Conservation (phyloP, 2,888 invertebrate species). For the Ophion costatus region DNA sequence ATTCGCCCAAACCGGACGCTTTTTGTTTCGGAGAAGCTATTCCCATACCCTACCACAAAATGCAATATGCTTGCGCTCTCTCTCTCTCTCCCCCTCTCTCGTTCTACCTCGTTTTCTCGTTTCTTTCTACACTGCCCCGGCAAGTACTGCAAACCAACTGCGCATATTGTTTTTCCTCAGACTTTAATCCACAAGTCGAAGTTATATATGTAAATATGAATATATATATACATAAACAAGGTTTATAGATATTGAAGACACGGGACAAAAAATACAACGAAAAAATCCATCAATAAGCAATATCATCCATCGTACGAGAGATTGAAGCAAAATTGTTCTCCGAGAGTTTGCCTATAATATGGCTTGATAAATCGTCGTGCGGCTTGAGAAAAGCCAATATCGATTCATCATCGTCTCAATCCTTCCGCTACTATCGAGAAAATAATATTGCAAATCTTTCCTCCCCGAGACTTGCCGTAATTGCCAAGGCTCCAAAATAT, state of each 20-base stretch:
- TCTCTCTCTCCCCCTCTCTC: not conserved
- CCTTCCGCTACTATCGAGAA: slow-evolving; percentile 10
- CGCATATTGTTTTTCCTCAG: slow-evolving; percentile 40
- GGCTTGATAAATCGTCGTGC: slow-evolving; percentile 22
- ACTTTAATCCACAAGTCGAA: slow-evolving; percentile 3
- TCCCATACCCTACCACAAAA: slow-evolving; percentile 22
- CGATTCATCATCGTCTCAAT: slow-evolving; percentile 53
- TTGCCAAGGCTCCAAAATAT: not conserved
- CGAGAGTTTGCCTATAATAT: slow-evolving; percentile 21
- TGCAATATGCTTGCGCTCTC: slow-evolving; percentile 20
- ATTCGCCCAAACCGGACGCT: slow-evolving; percentile 23
- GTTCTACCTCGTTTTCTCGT: slow-evolving; percentile 9
- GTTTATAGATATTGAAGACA: slow-evolving; percentile 15
- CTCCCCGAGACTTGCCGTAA: not conserved
- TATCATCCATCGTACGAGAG: slow-evolving; percentile 26
- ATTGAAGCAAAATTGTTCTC: slow-evolving; percentile 43
- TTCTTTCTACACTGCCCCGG: slow-evolving; percentile 4
- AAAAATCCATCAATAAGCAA: slow-evolving; percentile 41
- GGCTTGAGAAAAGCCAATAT: slow-evolving; percentile 31
- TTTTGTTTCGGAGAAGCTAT: slow-evolving; percentile 24
- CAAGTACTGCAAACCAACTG: slow-evolving; percentile 14
- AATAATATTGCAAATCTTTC: slow-evolving; percentile 23
- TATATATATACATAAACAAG: not conserved
- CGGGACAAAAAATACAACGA: slow-evolving; percentile 6
- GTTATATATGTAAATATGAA: slow-evolving; percentile 3